Evolutionary conservation across 1,140 invertebrate genomes (phyloP), one percentile per base, ranked within the genome.

Genomic region (Frieseomelitta varia): DNA sequence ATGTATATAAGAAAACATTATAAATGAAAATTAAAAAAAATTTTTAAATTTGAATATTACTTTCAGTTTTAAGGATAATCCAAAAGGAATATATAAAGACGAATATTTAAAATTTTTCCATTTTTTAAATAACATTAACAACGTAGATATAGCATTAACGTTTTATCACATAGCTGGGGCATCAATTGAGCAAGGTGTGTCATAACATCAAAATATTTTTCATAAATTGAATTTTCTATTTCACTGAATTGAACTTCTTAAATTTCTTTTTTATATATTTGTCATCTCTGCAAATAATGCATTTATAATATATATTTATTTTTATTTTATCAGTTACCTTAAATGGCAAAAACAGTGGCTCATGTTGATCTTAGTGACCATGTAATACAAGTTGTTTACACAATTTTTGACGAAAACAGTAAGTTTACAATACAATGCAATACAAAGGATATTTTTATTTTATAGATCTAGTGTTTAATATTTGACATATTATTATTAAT

Each of bases 321-420:
- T n/a, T n/a, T n/a, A n/a, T 56, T 85, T 95, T 95, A 55, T 0
- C 92, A 97, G 97, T 97, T 47, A 99, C 99, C 1, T 93, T 99
- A 88, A 98, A 99, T 99, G 30, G 98, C 99, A 1, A 97, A 97
- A 94, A 99, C 99, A 30, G 99, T 99, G 1, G 99, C 99, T 1
- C 97, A 98, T 93, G 98, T 99, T 1, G 97, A 99, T 90, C 95
- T 99, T 1, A 96, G 97, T 77, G 98, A 99, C 93, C 99, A 99
- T 93, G 96, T 99, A 4, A 97, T 99, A 56, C 97, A 99, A 95
- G 98, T 99, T 6, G 98, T 99, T 30, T 99, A 99, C 92, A 99
- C 98, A 0, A 97, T 99, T 77, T 99, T 99, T 95, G 99, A 99
- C 95, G 99, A 99, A 95, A 99, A 99, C 93, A 97, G 99, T 99